These are phyloP conservation scores for Drosophila takahashii DNA, from an alignment of 1,140 invertebrate species.

Conservation along the genomic window DNA sequence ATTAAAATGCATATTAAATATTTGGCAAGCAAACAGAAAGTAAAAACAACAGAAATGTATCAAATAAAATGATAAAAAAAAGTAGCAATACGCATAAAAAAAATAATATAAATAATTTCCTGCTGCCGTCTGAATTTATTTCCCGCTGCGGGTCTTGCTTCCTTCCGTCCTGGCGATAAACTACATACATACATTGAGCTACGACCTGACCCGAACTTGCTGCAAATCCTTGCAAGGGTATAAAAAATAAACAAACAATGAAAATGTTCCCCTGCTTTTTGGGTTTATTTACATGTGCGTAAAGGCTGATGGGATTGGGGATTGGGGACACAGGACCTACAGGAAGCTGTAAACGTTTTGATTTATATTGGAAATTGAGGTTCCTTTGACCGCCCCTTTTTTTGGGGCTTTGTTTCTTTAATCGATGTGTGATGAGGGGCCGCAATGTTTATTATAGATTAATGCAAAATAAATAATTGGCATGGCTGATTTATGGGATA, in stretches of 20 bases:
- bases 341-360: slow-evolving; percentile 72
- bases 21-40: slow-evolving; percentile 40
- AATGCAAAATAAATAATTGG: slow-evolving; percentile 19
- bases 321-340: slow-evolving; percentile 34
- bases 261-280: slow-evolving; percentile 21
- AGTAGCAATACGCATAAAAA: slow-evolving; percentile 51
- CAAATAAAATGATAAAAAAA: slow-evolving; percentile 54
- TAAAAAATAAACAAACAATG: slow-evolving; percentile 41
- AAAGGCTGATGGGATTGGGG: slow-evolving; percentile 27
- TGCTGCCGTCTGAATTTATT: slow-evolving; percentile 65
- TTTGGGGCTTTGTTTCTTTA: slow-evolving; percentile 29
- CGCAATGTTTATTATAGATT: slow-evolving; percentile 10
- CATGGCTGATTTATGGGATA: neutral
- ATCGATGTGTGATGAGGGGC: slow-evolving; percentile 44
- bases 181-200: slow-evolving; percentile 41
- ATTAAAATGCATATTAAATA: slow-evolving; percentile 83
- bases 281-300: slow-evolving; percentile 64
- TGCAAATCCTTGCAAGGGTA: slow-evolving; percentile 41
- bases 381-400: slow-evolving; percentile 20
- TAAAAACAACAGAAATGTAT: slow-evolving; percentile 40
- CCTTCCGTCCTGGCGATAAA: slow-evolving; percentile 66
- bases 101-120: slow-evolving; percentile 82
- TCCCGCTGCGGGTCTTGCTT: slow-evolving; percentile 55
- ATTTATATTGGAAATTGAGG: slow-evolving; percentile 76
- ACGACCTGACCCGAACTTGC: slow-evolving; percentile 29